These are phyloP conservation scores for Drosophila pseudotalamancana DNA, from an alignment of 2,888 invertebrate species.

Conservation along the genomic window DNA sequence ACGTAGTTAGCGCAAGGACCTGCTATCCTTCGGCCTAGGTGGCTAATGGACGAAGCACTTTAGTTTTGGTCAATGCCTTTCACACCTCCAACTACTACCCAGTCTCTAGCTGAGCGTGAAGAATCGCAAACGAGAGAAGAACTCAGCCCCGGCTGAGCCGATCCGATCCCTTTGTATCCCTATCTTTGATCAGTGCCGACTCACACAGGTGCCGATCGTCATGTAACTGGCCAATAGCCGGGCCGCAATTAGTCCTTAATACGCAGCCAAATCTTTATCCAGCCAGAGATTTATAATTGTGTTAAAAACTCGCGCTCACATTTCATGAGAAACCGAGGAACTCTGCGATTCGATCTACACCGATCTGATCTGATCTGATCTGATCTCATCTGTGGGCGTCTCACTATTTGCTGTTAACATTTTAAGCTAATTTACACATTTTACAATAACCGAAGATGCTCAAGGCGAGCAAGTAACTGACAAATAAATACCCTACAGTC, in stretches of 20 bases:
- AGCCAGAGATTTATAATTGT: slow-evolving; percentile 72
- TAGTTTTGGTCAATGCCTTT: slow-evolving; percentile 75
- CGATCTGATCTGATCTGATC: slow-evolving; percentile 23
- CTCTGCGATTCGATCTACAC: slow-evolving; percentile 20
- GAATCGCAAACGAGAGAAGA: slow-evolving; percentile 72
- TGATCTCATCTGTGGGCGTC: slow-evolving; percentile 48
- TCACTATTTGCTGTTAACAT: slow-evolving; percentile 64
- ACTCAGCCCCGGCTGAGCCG: slow-evolving; percentile 8
- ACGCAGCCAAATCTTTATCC: slow-evolving; percentile 38
- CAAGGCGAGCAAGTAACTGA: not conserved
- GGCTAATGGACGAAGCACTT: slow-evolving; percentile 74
- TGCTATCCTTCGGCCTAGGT: slow-evolving; percentile 55
- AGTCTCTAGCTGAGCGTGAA: slow-evolving; percentile 62
- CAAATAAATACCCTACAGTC: not conserved
- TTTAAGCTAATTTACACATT: slow-evolving; percentile 76
- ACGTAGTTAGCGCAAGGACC: slow-evolving; percentile 76
- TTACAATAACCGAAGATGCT: slow-evolving; percentile 24
- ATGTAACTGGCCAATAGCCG: slow-evolving; percentile 51
- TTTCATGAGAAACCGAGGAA: slow-evolving; percentile 58
- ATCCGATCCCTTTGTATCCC: slow-evolving; percentile 48
- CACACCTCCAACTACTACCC: slow-evolving; percentile 54
- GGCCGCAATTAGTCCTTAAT: slow-evolving; percentile 79
- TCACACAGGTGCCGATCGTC: slow-evolving; percentile 59
- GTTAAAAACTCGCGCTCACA: slow-evolving; percentile 66
- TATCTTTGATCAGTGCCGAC: slow-evolving; percentile 71